Base-by-base conservation (phyloP, 2,797 vertebrate genomes). In the Peromyscus nudipes region DNA sequence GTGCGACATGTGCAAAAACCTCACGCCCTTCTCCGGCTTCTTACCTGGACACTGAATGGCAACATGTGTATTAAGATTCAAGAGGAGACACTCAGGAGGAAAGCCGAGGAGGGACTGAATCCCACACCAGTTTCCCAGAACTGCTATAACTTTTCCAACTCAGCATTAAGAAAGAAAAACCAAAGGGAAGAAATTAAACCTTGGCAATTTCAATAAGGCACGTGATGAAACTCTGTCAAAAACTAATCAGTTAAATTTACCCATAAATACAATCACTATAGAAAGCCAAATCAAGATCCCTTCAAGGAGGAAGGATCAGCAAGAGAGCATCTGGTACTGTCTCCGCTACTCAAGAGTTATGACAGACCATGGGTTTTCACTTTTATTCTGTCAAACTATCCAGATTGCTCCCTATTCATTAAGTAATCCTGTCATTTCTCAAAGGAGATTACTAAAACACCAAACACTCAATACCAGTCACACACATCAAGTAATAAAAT, bases 161-260 rank as follows among this genome's bases (percentile, higher is more conserved):
- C 82, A 60, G n/a, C 21, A 76, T 64, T 79, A 46, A 92, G 46
- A 21, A 96, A 81, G 65, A 91, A 88, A 94, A 91, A 19, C 1
- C 16, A n/a, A 19, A n/a, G 57, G n/a, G 23, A 86, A 67, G n/a
- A 73, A 81, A 69, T 82, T n/a, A 90, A 73, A 76, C 34, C 7
- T 34, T 64, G 57, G 7, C 64, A 75, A 17, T 76, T 85, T 27
- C 83, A 27, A 11, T 43, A 89, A 85, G 52, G 43, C 62, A 69
- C 29, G 69, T 21, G 43, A 95, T 12, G 2, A 86, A 77, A 95
- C 25, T 46, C 25, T 85, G 25, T 94, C 31, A 91, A 97, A 94
- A 94, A 73, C n/a, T 37, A 81, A 43, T 34, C 62, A 92, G 82
- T 71, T 67, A 37, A 81, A 75, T 49, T 89, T 92, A 90, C 69